Evolutionary conservation across 2,113 vertebrate genomes (phyloP).

Genomic region (Corynorhinus townsendii): DNA sequence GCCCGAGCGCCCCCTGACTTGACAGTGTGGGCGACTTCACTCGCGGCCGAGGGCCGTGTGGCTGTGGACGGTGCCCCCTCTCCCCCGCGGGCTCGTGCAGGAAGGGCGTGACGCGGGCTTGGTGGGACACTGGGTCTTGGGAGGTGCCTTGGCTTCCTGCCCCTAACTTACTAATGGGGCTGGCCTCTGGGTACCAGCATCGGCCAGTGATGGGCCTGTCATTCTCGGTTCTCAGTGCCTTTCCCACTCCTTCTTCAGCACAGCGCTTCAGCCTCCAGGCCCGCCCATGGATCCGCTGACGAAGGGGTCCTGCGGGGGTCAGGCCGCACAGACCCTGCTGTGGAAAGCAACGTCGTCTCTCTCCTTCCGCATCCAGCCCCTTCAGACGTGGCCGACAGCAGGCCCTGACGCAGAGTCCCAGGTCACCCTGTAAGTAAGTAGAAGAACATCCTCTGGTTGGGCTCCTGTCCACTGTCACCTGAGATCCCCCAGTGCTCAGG

Average conservation of each 20-base stretch:
- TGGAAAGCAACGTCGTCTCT: conserved; percentile 73
- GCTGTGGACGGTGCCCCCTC: not conserved
- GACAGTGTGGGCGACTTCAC: not conserved
- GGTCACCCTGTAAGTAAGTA: conserved; percentile 78
- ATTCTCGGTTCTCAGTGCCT: conserved; percentile 17
- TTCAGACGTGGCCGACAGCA: conserved; percentile 64
- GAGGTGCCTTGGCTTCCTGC: not conserved
- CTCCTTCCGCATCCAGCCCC: conserved; percentile 72
- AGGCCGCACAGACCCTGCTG: conserved; percentile 62
- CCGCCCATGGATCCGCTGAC: conserved; percentile 61
- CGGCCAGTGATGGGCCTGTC: not conserved
- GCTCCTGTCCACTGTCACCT: not conserved
- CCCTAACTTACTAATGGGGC: not conserved
- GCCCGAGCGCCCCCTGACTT: not conserved
- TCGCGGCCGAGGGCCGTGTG: not conserved
- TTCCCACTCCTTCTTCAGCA: conserved; percentile 48
- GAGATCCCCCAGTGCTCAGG: not conserved
- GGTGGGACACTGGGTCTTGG: not conserved
- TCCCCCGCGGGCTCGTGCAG: no score
- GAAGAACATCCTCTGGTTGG: conserved; percentile 1
- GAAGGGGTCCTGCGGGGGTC: conserved; percentile 65
- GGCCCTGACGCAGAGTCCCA: conserved; percentile 70
- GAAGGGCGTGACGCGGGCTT: not conserved
- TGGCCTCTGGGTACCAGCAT: not conserved
- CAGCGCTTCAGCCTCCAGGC: conserved; percentile 46